A percentile compares a stretch with the other conserved stretches of the same genome.
phyloP scores from a whole-genome alignment of 2,797 vertebrate species.

The Gobionotothen gibberifrons region DNA sequence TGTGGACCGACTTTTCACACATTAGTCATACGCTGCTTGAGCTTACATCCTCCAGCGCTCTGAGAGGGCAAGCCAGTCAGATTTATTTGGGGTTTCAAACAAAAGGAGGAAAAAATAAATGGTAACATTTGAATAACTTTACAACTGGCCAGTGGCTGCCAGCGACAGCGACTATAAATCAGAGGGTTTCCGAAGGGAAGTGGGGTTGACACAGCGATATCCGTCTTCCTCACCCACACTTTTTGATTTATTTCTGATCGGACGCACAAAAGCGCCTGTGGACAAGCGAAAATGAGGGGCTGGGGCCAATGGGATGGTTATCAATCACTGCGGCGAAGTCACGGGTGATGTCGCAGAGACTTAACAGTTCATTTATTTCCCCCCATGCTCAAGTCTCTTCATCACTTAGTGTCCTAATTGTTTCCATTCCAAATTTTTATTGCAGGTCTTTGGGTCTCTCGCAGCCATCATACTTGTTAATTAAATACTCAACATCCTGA shows the following conservation, averaged over 20 bases:
- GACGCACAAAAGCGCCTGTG: conserved; percentile 82
- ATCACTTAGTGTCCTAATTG: conserved; percentile 83
- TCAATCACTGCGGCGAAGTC: conserved; percentile 83
- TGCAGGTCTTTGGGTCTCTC: conserved; percentile 72
- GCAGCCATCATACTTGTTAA: conserved; percentile 73
- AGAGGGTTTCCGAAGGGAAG: conserved; percentile 82
- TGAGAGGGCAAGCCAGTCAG: conserved; percentile 60
- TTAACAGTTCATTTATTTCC: conserved; percentile 83
- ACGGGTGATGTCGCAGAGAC: conserved; percentile 79
- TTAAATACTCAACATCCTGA: conserved; percentile 76
- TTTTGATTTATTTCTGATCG: conserved; percentile 88
- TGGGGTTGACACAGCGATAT: conserved; percentile 80
- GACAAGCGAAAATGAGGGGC: conserved; percentile 81
- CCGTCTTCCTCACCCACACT: conserved; percentile 82
- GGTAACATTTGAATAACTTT: conserved; percentile 83
- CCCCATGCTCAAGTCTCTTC: conserved; percentile 77
- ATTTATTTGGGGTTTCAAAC: conserved; percentile 80
- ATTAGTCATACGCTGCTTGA: conserved; percentile 51
- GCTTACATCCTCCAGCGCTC: conserved; percentile 55
- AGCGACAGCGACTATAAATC: conserved; percentile 83
- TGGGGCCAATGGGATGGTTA: conserved; percentile 81
- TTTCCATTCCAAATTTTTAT: conserved; percentile 81
- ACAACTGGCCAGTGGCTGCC: conserved; percentile 75
- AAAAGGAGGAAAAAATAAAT: conserved; percentile 82
- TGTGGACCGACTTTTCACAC: conserved; percentile 46